These are phyloP conservation scores for Mustelus asterias DNA, from an alignment of 2,113 vertebrate species.

Conservation along the genomic window DNA sequence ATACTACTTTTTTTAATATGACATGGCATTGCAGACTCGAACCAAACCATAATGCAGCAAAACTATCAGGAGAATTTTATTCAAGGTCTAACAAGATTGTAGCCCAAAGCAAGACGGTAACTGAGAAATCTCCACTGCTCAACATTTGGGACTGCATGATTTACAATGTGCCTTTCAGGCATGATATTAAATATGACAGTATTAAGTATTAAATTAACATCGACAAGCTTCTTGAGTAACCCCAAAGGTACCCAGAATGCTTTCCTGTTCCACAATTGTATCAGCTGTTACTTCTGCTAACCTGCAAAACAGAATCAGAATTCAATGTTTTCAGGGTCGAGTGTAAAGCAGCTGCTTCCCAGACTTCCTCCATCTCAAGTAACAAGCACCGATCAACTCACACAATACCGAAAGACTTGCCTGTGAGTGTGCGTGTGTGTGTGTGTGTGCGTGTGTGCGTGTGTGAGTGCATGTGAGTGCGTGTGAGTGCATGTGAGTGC, in stretches of 20 bases:
- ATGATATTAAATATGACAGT: constrained; percentile 43
- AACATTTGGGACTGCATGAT: background rate
- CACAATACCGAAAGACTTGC: background rate
- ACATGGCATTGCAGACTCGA: background rate
- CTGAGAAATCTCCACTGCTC: background rate
- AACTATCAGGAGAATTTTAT: background rate
- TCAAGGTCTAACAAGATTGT: background rate
- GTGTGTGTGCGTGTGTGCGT: too few relatives aligned
- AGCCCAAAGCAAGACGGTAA: background rate
- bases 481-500: too few relatives aligned
- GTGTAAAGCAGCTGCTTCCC: background rate
- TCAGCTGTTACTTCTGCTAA: constrained; percentile 47
- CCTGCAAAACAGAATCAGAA: constrained; percentile 43
- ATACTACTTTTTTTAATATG: background rate
- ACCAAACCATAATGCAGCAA: background rate
- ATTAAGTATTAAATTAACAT: constrained; percentile 42
- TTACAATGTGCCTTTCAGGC: constrained; percentile 45
- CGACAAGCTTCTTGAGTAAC: constrained; percentile 50
- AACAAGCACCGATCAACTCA: background rate
- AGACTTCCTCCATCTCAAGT: background rate
- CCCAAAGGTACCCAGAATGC: constrained; percentile 47
- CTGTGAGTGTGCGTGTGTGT: too few relatives aligned
- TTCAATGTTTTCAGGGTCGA: constrained; percentile 45
- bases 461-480: background rate
- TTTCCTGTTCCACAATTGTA: constrained; percentile 47